Base-by-base conservation (phyloP, 2,888 invertebrate species). In the Herminia tarsipennalis region DNA sequence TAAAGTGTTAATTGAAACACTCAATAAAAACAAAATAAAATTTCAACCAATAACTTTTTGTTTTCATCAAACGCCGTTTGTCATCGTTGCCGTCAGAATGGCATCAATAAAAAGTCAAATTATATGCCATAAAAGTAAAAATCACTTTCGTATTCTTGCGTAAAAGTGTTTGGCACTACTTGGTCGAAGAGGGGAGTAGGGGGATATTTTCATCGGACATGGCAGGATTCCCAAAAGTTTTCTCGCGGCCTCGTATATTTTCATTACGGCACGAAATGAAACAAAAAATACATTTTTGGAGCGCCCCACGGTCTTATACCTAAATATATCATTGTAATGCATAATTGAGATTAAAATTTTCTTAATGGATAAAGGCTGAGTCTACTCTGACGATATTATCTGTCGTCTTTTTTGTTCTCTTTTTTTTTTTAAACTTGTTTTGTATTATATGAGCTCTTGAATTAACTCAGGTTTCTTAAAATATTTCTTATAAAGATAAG, bases 291-390 rank as follows among this genome's bases (percentile, higher is more conserved):
- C 59, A 61, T 68, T 66, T 64, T 65, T 63, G 48, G 59, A 45
- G 56, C 47, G 43, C 40, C 49, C 51, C 29, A 40, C 52, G 60
- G 52, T 59, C 55, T 65, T 70, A 66, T 70, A n/a, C n/a, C n/a
- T n/a, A 70, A 75, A 78, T 75, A 70, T 69, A 66, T 75, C 64
- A 70, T 73, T 75, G 73, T 74, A 70, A 77, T 70, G 61, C 68
- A 66, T 75, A 78, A 80, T 76, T 76, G 63, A 70, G 70, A 76
- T 77, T 70, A 74, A 69, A 67, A 55, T 58, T 56, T 64, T 65
- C 58, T 59, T 61, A 69, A 58, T 54, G 53, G 33, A 45, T 52
- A 32, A 42, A 18, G 22, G 18, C 41, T 8, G 18, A 14, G 12
- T 28, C 5, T 45, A 49, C 32, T 54, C 24, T 16, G 13, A 12